Conservation (phyloP, 2,113 vertebrate species). For the Dromaius novaehollandiae region DNA sequence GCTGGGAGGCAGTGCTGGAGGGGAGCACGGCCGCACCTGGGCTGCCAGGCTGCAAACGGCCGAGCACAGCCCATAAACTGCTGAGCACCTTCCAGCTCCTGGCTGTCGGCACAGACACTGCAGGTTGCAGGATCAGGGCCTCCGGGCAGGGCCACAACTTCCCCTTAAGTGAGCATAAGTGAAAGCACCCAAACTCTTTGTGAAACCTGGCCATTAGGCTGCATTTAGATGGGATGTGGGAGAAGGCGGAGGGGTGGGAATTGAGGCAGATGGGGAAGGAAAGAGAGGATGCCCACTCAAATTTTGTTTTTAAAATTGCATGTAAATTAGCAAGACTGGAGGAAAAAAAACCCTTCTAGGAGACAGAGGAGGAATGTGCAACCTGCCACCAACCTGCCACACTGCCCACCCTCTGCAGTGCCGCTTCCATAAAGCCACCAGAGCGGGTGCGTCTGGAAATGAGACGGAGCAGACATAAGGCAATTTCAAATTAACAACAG, state of each 20-base stretch:
- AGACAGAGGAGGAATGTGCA: background rate
- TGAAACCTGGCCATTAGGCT: background rate
- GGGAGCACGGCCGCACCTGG: accelerated
- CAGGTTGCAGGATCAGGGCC: background rate
- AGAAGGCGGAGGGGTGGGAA: background rate
- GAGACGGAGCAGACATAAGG: background rate
- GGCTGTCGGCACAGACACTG: background rate
- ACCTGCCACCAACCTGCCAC: background rate
- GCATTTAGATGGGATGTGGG: background rate
- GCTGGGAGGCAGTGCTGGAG: background rate
- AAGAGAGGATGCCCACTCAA: background rate
- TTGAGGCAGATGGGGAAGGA: background rate
- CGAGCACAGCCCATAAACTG: background rate
- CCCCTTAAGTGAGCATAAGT: background rate
- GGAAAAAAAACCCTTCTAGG: background rate
- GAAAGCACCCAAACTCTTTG: background rate
- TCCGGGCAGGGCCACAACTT: background rate
- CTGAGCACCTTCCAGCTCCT: background rate
- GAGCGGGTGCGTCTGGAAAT: background rate
- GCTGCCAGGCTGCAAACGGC: background rate
- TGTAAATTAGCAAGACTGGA: background rate
- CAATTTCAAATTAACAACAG: constrained; percentile 52
- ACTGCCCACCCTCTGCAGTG: background rate
- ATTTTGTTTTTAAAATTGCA: background rate
- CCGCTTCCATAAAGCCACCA: background rate